Percentiles rank a stretch among this genome's conserved stretches.
Conservation (phyloP, 2,113 vertebrate genomes). For the Catharus bicknelli region DNA sequence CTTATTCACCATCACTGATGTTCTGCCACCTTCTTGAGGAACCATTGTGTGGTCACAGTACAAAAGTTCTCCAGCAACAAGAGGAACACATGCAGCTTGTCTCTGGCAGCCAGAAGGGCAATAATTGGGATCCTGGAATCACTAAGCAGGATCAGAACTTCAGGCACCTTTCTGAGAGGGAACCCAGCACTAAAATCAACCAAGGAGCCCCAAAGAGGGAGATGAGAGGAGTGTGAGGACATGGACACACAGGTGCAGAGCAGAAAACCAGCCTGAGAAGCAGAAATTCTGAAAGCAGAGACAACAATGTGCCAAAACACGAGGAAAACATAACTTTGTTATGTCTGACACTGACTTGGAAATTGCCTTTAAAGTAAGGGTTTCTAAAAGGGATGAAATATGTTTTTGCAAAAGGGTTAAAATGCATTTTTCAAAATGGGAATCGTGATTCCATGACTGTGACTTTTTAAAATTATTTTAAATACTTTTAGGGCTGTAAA, state of each 20-base stretch:
- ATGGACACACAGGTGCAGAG: neutral
- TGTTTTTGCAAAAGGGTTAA: rapidly evolving
- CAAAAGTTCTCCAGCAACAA: neutral
- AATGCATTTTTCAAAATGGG: neutral
- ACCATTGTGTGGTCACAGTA: rapidly evolving
- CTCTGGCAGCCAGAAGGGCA: neutral
- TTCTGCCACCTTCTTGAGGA: neutral
- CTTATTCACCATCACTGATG: neutral
- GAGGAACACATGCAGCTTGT: neutral
- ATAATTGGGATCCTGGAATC: neutral
- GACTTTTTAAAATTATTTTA: neutral
- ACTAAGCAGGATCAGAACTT: neutral
- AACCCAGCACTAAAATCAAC: neutral
- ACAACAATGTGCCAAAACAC: neutral
- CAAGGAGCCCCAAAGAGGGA: neutral
- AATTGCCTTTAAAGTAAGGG: neutral
- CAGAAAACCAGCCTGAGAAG: neutral
- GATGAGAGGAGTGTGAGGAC: neutral
- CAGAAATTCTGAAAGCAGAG: neutral
- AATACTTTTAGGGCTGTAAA: neutral
- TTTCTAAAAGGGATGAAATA: neutral
- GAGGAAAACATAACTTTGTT: neutral
- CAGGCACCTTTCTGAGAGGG: neutral
- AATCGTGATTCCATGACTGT: neutral
- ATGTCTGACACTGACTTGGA: neutral